A percentile compares a stretch with the other conserved stretches of the same genome.
phyloP scores from a whole-genome alignment of 1,140 invertebrate genomes.

The Scylla paramamosain region DNA sequence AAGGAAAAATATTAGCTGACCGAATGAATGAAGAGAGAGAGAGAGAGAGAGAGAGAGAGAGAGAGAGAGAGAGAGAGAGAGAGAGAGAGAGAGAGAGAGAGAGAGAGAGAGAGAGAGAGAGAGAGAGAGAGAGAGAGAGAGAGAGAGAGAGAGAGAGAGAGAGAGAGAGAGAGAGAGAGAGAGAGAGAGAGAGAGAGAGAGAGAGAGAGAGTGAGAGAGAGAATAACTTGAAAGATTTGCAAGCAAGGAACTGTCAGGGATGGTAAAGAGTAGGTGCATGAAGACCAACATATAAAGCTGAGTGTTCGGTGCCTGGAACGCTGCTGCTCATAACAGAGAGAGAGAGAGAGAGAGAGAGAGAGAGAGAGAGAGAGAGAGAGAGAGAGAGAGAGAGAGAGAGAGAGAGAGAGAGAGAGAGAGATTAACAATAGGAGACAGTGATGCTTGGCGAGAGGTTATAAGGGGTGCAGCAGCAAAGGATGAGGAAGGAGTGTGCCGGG shows the following conservation, averaged over 20 bases:
- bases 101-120: neutral
- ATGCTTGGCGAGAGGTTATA: neutral
- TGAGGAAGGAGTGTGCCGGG: neutral
- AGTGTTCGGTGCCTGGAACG: no score
- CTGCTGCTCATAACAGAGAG: no score
- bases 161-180: neutral
- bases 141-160: neutral
- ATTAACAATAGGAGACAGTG: neutral
- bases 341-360: no score
- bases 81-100: neutral
- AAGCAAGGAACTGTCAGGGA: no score
- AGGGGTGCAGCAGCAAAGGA: neutral
- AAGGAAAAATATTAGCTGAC: no score
- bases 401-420: neutral
- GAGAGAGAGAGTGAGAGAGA: neutral
- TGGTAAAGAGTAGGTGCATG: no score
- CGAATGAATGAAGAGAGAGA: no score
- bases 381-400: neutral
- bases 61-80: neutral
- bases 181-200: constrained; percentile 20
- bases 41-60: constrained; percentile 20
- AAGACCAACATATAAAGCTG: no score
- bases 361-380: neutral
- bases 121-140: neutral
- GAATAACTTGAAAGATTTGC: neutral